Evolutionary conservation across 2,797 vertebrate species (phyloP).

Genomic region (Geotrypetes seraphini): DNA sequence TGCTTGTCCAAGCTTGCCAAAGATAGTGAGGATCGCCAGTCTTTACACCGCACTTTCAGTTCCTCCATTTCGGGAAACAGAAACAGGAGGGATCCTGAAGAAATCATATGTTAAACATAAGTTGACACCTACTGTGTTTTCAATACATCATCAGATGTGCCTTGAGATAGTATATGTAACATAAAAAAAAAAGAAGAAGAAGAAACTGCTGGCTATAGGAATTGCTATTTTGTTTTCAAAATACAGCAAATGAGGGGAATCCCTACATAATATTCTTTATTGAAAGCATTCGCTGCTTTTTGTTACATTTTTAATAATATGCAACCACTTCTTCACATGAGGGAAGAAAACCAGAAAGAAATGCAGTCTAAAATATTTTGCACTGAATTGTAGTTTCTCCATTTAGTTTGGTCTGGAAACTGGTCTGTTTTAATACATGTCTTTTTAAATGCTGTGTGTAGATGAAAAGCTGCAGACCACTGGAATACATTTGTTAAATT

Average conservation of each 20-base stretch:
- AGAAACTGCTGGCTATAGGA: conserved; percentile 84
- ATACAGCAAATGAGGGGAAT: conserved; percentile 63
- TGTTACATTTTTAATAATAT: conserved; percentile 95
- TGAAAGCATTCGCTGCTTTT: conserved; percentile 95
- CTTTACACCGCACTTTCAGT: conserved; percentile 83
- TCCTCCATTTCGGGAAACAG: conserved; percentile 78
- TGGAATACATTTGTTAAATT: conserved; percentile 69
- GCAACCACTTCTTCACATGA: conserved; percentile 95
- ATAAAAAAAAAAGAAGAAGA: conserved; percentile 75
- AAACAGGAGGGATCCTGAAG: conserved; percentile 71
- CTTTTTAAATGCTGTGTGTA: conserved; percentile 68
- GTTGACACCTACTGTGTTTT: conserved; percentile 78
- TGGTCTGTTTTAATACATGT: conserved; percentile 79
- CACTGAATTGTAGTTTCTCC: conserved; percentile 94
- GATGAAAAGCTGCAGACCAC: conserved; percentile 68
- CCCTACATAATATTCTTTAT: conserved; percentile 77
- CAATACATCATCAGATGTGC: conserved; percentile 96
- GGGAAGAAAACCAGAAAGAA: conserved; percentile 77
- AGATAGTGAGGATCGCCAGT: conserved; percentile 91
- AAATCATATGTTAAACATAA: conserved; percentile 70
- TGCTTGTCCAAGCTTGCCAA: conserved; percentile 98
- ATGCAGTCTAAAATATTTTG: conserved; percentile 89
- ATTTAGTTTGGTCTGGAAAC: conserved; percentile 88
- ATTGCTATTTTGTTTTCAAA: conserved; percentile 77
- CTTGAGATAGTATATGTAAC: conserved; percentile 97